These are phyloP conservation scores for Lota lota DNA, from an alignment of 2,113 vertebrate species.

Conservation along the genomic window DNA sequence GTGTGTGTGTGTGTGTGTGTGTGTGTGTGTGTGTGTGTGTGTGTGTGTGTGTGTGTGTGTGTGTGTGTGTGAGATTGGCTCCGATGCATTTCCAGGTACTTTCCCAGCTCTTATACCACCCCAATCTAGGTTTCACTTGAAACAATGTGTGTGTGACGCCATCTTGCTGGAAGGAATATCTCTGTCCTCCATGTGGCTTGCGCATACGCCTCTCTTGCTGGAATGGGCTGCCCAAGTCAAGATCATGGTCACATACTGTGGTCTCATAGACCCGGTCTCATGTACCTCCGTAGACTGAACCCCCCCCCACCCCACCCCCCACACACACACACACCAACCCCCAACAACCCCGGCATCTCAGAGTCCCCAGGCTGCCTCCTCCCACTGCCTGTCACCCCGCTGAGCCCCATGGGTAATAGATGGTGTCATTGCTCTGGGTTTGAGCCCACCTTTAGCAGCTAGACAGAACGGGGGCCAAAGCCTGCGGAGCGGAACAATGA, in stretches of 20 bases:
- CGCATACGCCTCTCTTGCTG: not conserved
- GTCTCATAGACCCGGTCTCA: not conserved
- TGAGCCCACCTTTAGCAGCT: conserved; percentile 49
- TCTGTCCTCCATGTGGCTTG: not conserved
- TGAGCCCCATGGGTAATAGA: conserved; percentile 48
- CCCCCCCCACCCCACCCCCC: not conserved
- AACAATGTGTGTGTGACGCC: not conserved
- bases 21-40: not conserved
- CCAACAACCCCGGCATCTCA: not conserved
- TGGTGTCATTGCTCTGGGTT: conserved; percentile 34
- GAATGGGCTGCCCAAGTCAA: not conserved
- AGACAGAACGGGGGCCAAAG: conserved; percentile 35
- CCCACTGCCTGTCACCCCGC: conserved; percentile 24
- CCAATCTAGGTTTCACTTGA: too few relatives aligned
- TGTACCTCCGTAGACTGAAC: not conserved
- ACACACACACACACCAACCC: not conserved
- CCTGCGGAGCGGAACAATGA: conserved; percentile 44
- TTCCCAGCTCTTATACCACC: not conserved
- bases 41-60: not conserved
- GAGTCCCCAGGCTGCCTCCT: not conserved
- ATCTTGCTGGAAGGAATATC: not conserved
- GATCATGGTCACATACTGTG: conserved; percentile 20
- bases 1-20: not conserved
- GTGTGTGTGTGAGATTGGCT: not conserved
- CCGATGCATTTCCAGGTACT: not conserved